Conservation (phyloP, 2,113 vertebrate species). For the Machaerirhynchus nigripectus region DNA sequence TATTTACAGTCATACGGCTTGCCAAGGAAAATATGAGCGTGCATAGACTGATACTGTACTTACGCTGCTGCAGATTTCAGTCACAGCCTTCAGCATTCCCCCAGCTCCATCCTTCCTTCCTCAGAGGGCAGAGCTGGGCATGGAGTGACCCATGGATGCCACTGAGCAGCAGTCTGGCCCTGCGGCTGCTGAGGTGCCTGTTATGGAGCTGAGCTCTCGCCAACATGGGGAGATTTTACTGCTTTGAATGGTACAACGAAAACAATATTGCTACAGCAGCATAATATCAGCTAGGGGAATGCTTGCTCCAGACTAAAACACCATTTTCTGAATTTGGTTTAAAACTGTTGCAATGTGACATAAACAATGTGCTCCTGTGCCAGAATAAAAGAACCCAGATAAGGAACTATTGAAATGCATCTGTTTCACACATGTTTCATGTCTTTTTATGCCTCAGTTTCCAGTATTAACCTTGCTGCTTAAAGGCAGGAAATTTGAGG, state of each 20-base stretch:
- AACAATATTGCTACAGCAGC: not conserved
- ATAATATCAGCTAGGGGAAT: not conserved
- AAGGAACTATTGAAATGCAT: not conserved
- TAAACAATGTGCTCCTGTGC: not conserved
- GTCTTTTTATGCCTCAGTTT: not conserved
- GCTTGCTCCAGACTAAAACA: not conserved
- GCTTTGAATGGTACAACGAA: not conserved
- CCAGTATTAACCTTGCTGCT: not conserved
- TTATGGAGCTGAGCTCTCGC: not conserved
- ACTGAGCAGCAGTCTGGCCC: not conserved
- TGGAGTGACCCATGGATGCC: not conserved
- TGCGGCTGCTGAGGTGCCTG: not conserved
- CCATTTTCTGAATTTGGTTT: not conserved
- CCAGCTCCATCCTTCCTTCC: not conserved
- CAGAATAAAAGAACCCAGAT: not conserved
- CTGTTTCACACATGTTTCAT: not conserved
- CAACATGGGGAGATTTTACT: not conserved
- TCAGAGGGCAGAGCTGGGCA: not conserved
- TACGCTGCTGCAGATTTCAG: not conserved
- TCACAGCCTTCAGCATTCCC: not conserved
- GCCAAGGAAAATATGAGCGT: slow-evolving; percentile 39
- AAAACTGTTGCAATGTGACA: not conserved
- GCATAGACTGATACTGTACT: slow-evolving; percentile 10
- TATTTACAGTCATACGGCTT: slow-evolving; percentile 22
- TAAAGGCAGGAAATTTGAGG: not conserved